Evolutionary conservation across 2,888 invertebrate genomes (phyloP).

Genomic region (Aphodius granarius): DNA sequence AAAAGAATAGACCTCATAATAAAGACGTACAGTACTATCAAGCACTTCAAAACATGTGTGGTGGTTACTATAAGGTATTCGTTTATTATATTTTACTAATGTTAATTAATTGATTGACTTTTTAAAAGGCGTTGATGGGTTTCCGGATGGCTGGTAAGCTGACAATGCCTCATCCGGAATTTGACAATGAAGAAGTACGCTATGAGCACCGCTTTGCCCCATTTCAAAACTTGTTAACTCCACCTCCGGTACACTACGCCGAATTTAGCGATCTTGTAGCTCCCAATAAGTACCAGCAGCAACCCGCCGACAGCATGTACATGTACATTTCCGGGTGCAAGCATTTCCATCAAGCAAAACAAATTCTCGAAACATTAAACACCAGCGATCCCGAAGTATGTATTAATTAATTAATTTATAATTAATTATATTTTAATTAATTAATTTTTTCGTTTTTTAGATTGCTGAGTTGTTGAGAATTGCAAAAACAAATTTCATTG

Average conservation of each 20-base stretch:
- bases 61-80: constrained; percentile 87
- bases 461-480: constrained; percentile 82
- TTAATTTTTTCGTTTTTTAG: constrained; percentile 57
- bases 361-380: constrained; percentile 79
- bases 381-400: constrained; percentile 79
- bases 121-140: constrained; percentile 78
- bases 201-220: constrained; percentile 94
- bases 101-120: background rate
- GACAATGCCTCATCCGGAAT: constrained; percentile 80
- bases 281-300: constrained; percentile 59
- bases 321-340: constrained; percentile 84
- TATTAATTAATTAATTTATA: background rate
- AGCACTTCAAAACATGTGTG: constrained; percentile 91
- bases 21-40: constrained; percentile 87
- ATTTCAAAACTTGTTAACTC: constrained; percentile 81
- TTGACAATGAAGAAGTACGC: constrained; percentile 91
- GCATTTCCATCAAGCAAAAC: constrained; percentile 89
- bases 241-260: constrained; percentile 88
- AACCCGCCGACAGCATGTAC: constrained; percentile 58
- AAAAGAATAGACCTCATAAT: constrained; percentile 70
- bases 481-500: constrained; percentile 94
- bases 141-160: constrained; percentile 88
- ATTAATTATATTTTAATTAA: background rate
- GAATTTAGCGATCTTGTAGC: constrained; percentile 87
- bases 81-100: background rate